Conservation (phyloP, 1,140 invertebrate genomes). For the Sminthurides bifidus region DNA sequence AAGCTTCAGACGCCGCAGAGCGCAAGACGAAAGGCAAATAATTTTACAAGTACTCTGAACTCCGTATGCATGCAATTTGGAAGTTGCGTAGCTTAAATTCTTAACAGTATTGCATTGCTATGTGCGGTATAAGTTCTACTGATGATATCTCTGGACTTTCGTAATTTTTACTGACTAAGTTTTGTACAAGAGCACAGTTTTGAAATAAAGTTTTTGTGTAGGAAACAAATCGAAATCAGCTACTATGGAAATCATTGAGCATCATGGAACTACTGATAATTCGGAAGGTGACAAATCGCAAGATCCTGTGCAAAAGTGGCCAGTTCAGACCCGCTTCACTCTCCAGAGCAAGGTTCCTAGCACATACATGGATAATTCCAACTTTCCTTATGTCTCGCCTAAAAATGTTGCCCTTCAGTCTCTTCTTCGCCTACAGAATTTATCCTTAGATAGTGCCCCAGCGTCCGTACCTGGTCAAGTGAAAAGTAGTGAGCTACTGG, state of each 20-base stretch:
- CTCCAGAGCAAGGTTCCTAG: too few species aligned
- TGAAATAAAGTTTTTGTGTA: neutral
- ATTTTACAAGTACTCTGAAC: neutral
- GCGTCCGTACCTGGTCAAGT: neutral
- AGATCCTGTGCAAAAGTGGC: too few species aligned
- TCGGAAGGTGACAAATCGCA: too few species aligned
- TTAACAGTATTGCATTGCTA: conserved; percentile 4
- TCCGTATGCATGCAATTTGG: neutral
- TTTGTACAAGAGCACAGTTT: conserved; percentile 7
- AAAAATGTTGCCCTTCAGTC: conserved; percentile 2
- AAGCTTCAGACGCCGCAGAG: conserved; percentile 61
- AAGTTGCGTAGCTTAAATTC: neutral
- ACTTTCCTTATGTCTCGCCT: neutral
- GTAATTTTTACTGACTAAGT: neutral
- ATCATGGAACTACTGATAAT: too few species aligned
- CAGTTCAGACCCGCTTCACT: neutral
- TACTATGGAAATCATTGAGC: too few species aligned
- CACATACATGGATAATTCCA: too few species aligned
- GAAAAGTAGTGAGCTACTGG: neutral
- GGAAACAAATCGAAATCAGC: too few species aligned
- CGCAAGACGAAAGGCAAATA: conserved; percentile 49
- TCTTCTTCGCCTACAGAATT: neutral
- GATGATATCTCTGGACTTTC: too few species aligned
- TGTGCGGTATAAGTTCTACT: neutral
- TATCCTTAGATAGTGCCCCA: neutral